Evolutionary conservation across 2,797 vertebrate species (phyloP).

Genomic region (Pseudochirops corinnae): DNA sequence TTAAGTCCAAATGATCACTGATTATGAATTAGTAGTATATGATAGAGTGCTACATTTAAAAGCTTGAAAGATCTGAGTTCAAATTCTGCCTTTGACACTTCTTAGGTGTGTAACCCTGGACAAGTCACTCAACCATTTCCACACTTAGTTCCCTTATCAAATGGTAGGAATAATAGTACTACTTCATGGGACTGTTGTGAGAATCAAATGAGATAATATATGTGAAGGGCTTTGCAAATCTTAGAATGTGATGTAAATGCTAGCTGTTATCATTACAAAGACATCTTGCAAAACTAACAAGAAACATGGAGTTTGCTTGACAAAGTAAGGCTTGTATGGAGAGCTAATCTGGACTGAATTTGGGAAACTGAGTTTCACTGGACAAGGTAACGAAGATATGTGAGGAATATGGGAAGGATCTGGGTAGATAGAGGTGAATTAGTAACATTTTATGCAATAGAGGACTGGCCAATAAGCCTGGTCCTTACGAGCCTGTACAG

Average conservation of each 20-base stretch:
- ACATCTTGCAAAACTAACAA: constrained; percentile 61
- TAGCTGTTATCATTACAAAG: neutral
- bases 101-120: neutral
- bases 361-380: constrained; percentile 57
- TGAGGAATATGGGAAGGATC: constrained; percentile 26
- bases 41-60: neutral
- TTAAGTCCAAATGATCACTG: neutral
- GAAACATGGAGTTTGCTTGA: constrained; percentile 53
- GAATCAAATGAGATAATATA: neutral
- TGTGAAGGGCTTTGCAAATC: neutral
- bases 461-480: neutral
- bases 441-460: neutral
- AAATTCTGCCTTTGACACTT: neutral
- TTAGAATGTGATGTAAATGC: neutral
- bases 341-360: neutral
- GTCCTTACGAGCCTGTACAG: neutral
- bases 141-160: neutral
- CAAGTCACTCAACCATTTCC: neutral
- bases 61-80: neutral
- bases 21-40: neutral
- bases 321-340: constrained; percentile 43
- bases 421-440: constrained; percentile 48
- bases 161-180: neutral
- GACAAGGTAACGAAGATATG: constrained; percentile 48
- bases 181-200: neutral